Base-by-base conservation (phyloP, 2,113 vertebrate species). In the Amphiprion ocellaris region DNA sequence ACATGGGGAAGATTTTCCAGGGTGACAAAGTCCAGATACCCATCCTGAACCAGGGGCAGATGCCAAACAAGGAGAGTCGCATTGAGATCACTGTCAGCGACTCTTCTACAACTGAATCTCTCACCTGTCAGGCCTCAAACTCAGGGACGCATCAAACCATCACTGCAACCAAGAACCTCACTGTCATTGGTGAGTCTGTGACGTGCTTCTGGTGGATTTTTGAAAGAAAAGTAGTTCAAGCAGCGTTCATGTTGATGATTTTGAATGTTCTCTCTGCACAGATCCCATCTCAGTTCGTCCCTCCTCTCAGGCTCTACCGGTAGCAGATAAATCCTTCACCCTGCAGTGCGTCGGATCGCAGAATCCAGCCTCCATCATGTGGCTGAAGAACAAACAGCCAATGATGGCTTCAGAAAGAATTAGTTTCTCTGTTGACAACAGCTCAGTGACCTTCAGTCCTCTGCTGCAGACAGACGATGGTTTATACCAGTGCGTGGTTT, bases 81-180 rank as follows among this genome's bases (percentile, higher is more conserved):
- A 11, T 60, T 5, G 2, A 54, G 8, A 52, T 82, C 15, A 69
- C 46, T 4, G 10, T 81, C 1, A 55, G 14, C 9, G 59, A 82
- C 21, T 52, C 55, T 37, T 28, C 26, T 0, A 66, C 49, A 50
- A 56, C 14, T 4, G 63, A 82, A 33, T 46, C 47, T 23, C 63
- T 88, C 37, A 83, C 64, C 24, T 88, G 86, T 23, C 26, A 58
- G 54, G 86, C 58, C 10, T 50, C 58, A 11, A 88, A 88, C 23
- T 7, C 49, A 1, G 33, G 1, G 7, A 37, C 7, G 0, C 17
- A 14, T 47, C 46, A 16, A 16, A 47, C 46, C 2, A 9, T 54
- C 9, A 54, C 39, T 1, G 2, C 39, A 41, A 76, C 60, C 3
- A 54, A 55, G 64, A 65, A 49, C 60, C 26, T 84, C 26, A 74